Evolutionary conservation across 1,140 invertebrate species (phyloP).

Genomic region (Scaptomyza hsui): DNA sequence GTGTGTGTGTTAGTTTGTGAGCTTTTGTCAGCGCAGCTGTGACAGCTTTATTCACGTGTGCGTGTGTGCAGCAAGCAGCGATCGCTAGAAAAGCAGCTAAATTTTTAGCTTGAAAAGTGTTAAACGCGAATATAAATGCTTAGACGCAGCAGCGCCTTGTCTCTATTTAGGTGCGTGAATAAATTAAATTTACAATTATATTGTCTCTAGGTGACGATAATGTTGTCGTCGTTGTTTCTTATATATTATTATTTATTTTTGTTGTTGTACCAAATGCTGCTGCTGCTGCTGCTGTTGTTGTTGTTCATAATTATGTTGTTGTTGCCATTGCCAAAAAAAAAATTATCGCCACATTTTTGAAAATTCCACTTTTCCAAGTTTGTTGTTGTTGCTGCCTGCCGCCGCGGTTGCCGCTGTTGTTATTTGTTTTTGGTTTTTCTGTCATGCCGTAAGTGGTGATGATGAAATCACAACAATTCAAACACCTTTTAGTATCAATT

Average conservation of each 20-base stretch:
- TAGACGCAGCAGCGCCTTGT: constrained; percentile 17
- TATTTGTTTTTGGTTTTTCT: constrained; percentile 71
- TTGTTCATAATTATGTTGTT: constrained; percentile 76
- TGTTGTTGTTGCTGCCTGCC: constrained; percentile 33
- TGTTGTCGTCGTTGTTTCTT: constrained; percentile 66
- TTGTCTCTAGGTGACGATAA: constrained; percentile 80
- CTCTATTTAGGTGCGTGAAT: constrained; percentile 58
- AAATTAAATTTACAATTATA: constrained; percentile 81
- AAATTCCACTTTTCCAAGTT: constrained; percentile 79
- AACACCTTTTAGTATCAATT: constrained; percentile 82
- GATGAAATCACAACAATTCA: constrained; percentile 82
- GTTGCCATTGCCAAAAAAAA: constrained; percentile 61
- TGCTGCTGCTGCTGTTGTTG: constrained; percentile 11
- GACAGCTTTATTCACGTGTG: too few relatives aligned
- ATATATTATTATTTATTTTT: constrained; percentile 57
- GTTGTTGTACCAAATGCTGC: not conserved
- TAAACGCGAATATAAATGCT: not conserved
- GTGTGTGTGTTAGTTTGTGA: not conserved
- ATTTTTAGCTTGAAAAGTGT: constrained; percentile 1
- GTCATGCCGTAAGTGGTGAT: constrained; percentile 78
- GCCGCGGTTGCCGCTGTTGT: constrained; percentile 24
- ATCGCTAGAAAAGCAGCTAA: not conserved
- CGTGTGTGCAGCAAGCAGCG: too few relatives aligned
- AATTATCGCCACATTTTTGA: constrained; percentile 59
- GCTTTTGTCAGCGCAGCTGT: too few relatives aligned